phyloP scores from a whole-genome alignment of 37 sponge, comb jelly and placozoan species.

The Chondrilla cf. caribensis region DNA sequence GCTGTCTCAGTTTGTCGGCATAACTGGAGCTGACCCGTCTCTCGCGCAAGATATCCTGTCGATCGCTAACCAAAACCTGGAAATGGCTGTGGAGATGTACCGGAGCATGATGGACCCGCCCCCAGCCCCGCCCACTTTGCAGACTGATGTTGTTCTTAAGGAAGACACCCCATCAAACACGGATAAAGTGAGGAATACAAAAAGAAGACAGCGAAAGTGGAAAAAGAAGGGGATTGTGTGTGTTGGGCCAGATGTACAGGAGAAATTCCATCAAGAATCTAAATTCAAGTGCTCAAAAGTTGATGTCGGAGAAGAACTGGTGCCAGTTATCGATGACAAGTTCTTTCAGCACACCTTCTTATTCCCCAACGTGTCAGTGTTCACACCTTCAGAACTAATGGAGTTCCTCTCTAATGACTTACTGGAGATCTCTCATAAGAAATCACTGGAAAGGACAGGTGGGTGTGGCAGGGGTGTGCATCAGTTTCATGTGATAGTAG shows the following conservation, averaged over 20 bases:
- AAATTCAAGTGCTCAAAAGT: slow-evolving; percentile 20
- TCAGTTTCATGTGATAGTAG: background rate
- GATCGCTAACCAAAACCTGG: slow-evolving; percentile 55
- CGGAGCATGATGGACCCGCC: slow-evolving; percentile 14
- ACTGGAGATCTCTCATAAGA: slow-evolving; percentile 55
- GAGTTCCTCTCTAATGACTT: slow-evolving; percentile 60
- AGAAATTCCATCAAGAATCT: slow-evolving; percentile 18
- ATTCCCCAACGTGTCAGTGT: slow-evolving; percentile 59
- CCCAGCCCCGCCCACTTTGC: slow-evolving; percentile 34
- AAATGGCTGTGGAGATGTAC: slow-evolving; percentile 41
- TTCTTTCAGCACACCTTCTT: slow-evolving; percentile 76
- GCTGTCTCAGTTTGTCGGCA: slow-evolving; percentile 46
- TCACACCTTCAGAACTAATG: slow-evolving; percentile 28
- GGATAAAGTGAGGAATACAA: background rate
- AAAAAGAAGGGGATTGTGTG: slow-evolving; percentile 13
- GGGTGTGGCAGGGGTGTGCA: background rate
- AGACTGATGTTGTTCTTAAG: slow-evolving; percentile 18
- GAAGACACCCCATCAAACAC: background rate
- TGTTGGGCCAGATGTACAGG: slow-evolving; percentile 6
- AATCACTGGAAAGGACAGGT: slow-evolving; percentile 70
- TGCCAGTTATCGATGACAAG: slow-evolving; percentile 59
- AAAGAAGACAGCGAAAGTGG: background rate
- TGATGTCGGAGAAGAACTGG: slow-evolving; percentile 15
- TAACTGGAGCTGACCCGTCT: slow-evolving; percentile 66
- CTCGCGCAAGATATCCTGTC: slow-evolving; percentile 76